Evolutionary conservation across 2,797 vertebrate species (phyloP).

Genomic region (Leptoclinus maculatus): DNA sequence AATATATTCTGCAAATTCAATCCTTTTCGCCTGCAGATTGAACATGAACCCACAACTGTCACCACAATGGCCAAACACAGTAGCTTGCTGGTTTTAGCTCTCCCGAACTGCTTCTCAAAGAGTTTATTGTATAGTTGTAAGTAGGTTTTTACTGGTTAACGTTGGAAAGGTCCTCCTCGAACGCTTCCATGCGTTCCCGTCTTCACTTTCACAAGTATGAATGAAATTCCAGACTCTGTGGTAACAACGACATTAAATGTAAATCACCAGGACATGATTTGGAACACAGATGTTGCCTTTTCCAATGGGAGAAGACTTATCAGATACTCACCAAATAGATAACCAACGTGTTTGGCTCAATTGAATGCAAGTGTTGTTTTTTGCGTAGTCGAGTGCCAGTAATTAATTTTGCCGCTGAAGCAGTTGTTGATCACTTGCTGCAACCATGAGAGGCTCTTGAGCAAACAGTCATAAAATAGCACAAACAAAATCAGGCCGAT

Average conservation of each 20-base stretch:
- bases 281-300: conserved; percentile 20
- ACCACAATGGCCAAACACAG: conserved; percentile 23
- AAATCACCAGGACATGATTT: conserved; percentile 36
- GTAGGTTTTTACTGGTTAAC: neutral
- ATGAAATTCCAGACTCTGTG: conserved; percentile 29
- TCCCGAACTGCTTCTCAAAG: neutral
- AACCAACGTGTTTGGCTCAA: neutral
- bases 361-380: neutral
- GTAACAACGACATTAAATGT: neutral
- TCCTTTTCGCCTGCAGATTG: conserved; percentile 16
- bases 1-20: conserved; percentile 25
- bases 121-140: neutral
- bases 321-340: conserved; percentile 12
- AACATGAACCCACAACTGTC: conserved; percentile 26
- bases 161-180: conserved; percentile 3
- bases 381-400: neutral
- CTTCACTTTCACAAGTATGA: conserved; percentile 27
- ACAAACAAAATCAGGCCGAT: neutral
- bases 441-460: neutral
- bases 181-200: conserved; percentile 5
- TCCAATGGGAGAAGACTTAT: conserved; percentile 5
- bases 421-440: neutral
- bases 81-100: conserved; percentile 7
- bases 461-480: neutral
- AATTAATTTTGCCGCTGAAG: neutral